Percentiles rank a stretch among this genome's conserved stretches.
phyloP scores from a whole-genome alignment of 2,113 vertebrate species.

The Abramis brama region DNA sequence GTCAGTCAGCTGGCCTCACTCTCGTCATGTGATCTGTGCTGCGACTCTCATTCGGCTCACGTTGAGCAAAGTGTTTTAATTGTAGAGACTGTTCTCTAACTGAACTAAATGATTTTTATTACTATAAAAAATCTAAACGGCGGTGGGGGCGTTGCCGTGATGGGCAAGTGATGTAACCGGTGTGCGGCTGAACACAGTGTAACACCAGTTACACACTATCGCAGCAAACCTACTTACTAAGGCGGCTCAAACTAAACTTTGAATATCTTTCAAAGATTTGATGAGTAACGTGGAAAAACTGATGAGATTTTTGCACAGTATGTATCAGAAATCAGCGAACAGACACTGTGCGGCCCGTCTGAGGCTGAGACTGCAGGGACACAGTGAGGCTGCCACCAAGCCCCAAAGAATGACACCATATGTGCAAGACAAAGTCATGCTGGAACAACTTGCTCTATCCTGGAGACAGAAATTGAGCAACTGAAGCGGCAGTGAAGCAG shows the following conservation, averaged over 20 bases:
- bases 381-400: not conserved
- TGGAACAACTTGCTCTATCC: constrained; percentile 22
- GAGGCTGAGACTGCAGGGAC: not conserved
- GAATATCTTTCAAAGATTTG: not conserved
- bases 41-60: too few species aligned
- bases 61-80: too few species aligned
- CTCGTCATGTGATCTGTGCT: too few species aligned
- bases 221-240: not conserved
- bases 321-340: not conserved
- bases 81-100: too few species aligned
- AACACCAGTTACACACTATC: too few species aligned
- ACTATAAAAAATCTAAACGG: too few species aligned
- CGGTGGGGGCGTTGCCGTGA: too few species aligned
- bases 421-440: constrained; percentile 11
- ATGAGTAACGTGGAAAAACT: not conserved
- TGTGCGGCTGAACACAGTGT: too few species aligned
- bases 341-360: not conserved
- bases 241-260: not conserved
- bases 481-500: constrained; percentile 22
- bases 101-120: too few species aligned
- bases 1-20: too few species aligned
- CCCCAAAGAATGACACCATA: not conserved
- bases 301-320: not conserved
- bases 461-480: not conserved
- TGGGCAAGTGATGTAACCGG: too few species aligned